Evolutionary conservation across 2,888 invertebrate genomes (phyloP).

Genomic region (Cerastoderma edule): DNA sequence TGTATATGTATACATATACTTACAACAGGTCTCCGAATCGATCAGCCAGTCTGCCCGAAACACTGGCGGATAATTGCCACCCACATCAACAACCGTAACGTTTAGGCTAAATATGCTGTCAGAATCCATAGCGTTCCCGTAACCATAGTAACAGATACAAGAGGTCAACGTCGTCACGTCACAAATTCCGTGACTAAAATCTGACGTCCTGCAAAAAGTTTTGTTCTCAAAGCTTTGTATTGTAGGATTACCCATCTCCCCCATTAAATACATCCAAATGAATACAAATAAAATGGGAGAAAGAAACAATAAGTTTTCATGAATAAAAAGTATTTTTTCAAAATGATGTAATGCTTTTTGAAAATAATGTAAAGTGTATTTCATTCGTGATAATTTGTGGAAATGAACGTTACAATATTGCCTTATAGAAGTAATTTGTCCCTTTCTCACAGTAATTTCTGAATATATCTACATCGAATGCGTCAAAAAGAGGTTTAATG

Average conservation of each 20-base stretch:
- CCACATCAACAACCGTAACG: slow-evolving; percentile 12
- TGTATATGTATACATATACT: too few relatives aligned
- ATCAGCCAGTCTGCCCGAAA: slow-evolving; percentile 16
- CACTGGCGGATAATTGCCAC: background rate
- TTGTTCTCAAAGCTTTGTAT: background rate
- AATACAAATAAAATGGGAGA: background rate
- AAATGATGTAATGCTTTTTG: too few relatives aligned
- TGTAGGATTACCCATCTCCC: background rate
- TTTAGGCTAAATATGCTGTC: slow-evolving; percentile 21
- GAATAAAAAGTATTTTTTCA: background rate
- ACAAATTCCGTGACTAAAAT: slow-evolving; percentile 20
- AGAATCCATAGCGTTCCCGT: slow-evolving; percentile 13
- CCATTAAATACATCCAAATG: background rate
- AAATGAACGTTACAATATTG: too few relatives aligned
- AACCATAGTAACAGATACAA: slow-evolving; percentile 27
- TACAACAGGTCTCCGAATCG: slow-evolving; percentile 36
- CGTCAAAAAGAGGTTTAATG: too few relatives aligned
- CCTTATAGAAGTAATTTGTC: too few relatives aligned
- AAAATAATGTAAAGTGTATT: too few relatives aligned
- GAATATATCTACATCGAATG: too few relatives aligned
- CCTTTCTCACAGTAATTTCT: too few relatives aligned
- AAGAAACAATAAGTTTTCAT: background rate
- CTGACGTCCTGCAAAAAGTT: slow-evolving; percentile 10
- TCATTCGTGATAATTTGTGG: too few relatives aligned
- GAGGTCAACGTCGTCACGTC: slow-evolving; percentile 18